Percentiles rank a stretch among this genome's conserved stretches.
Conservation (phyloP, 2,113 vertebrate species). For the Oreocharis arfaki region DNA sequence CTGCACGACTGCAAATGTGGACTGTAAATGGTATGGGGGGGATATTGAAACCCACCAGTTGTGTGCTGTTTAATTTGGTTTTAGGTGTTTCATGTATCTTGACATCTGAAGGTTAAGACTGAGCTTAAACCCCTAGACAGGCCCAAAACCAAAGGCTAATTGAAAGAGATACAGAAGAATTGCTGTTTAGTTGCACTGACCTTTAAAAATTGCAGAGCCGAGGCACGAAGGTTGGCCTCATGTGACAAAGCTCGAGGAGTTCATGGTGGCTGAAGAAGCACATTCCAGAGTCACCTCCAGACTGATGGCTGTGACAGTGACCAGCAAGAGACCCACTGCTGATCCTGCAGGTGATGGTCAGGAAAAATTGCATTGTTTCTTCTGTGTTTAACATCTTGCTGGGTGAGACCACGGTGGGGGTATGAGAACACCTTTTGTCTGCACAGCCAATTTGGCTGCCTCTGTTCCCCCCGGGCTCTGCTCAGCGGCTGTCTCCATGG, state of each 20-base stretch:
- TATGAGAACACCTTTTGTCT: background rate
- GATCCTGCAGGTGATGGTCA: background rate
- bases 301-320: background rate
- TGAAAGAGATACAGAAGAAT: background rate
- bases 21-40: background rate
- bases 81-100: background rate
- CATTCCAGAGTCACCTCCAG: background rate
- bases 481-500: background rate
- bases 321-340: background rate
- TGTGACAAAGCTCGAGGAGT: background rate
- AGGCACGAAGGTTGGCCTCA: background rate
- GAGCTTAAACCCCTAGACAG: background rate
- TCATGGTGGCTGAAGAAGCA: background rate
- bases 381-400: background rate
- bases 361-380: background rate
- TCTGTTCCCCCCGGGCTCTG: background rate
- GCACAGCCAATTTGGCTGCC: conserved; percentile 25
- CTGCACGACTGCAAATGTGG: background rate
- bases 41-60: background rate
- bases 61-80: background rate
- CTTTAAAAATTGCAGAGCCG: background rate
- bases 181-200: background rate
- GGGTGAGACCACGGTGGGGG: background rate
- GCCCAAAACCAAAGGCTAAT: background rate
- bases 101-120: background rate